Conservation (phyloP, 2,888 invertebrate genomes). For the Drosophila falleni region DNA sequence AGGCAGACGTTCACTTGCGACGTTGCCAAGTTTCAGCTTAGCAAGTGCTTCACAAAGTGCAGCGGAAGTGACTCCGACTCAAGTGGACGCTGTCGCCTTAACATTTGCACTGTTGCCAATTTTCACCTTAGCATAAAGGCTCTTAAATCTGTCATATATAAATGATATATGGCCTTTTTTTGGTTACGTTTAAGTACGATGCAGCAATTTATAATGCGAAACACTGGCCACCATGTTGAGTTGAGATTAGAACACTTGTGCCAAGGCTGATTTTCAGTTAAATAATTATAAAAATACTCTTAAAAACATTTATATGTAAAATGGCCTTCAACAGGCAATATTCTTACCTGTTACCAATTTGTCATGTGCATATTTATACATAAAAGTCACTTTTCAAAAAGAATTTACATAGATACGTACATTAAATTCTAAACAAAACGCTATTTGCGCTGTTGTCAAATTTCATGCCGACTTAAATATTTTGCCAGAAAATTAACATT, state of each 20-base stretch:
- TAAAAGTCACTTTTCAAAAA: not conserved
- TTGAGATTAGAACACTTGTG: conserved; percentile 23
- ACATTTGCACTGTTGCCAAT: conserved; percentile 46
- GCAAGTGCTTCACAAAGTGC: conserved; percentile 67
- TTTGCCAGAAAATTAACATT: not conserved
- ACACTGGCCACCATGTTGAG: conserved; percentile 7
- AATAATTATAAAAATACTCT: not conserved
- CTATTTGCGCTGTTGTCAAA: not conserved
- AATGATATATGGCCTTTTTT: conserved; percentile 55
- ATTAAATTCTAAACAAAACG: not conserved
- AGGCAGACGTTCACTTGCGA: conserved; percentile 72
- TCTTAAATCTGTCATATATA: conserved; percentile 48
- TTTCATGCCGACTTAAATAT: not conserved
- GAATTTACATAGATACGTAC: not conserved
- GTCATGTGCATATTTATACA: not conserved
- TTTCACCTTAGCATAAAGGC: conserved; percentile 31
- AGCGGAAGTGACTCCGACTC: conserved; percentile 73
- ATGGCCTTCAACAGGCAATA: not conserved
- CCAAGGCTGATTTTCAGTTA: conserved; percentile 32
- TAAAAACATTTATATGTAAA: conserved; percentile 1
- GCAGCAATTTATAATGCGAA: conserved; percentile 9
- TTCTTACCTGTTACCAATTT: not conserved
- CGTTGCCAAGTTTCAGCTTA: conserved; percentile 64
- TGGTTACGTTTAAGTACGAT: conserved; percentile 5
- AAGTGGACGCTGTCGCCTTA: conserved; percentile 41